Percentiles rank a stretch among this genome's conserved stretches.
These are phyloP conservation scores for Platorchestia sp. DNA, from an alignment of 1,140 invertebrate genomes.

Conservation along the genomic window DNA sequence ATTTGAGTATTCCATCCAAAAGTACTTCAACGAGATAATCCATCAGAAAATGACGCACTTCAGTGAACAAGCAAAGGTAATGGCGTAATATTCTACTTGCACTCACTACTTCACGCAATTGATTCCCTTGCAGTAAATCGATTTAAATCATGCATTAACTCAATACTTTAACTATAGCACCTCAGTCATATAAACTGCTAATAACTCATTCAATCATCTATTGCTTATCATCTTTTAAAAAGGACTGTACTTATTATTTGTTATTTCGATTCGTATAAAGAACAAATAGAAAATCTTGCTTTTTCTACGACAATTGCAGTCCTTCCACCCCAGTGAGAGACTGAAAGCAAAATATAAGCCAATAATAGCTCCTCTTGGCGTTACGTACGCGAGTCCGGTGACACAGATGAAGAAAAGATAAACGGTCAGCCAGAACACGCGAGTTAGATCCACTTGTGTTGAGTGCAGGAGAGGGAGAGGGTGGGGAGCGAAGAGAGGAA, in stretches of 20 bases:
- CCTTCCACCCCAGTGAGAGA: not conserved
- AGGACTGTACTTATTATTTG: too few relatives aligned
- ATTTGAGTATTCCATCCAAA: not conserved
- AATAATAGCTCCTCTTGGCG: not conserved
- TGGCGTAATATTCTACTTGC: too few relatives aligned
- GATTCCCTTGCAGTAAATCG: too few relatives aligned
- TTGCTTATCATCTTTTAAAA: too few relatives aligned
- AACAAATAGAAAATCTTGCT: too few relatives aligned
- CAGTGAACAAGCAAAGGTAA: not conserved
- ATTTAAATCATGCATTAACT: too few relatives aligned
- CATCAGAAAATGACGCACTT: not conserved
- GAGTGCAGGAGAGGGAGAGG: not conserved
- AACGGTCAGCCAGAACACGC: not conserved
- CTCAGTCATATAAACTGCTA: too few relatives aligned
- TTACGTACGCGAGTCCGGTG: not conserved
- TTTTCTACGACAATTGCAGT: too few relatives aligned
- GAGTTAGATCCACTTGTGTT: not conserved
- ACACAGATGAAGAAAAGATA: not conserved
- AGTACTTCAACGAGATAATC: not conserved
- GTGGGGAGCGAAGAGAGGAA: not conserved
- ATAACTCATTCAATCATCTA: too few relatives aligned
- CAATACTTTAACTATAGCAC: too few relatives aligned
- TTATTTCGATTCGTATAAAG: too few relatives aligned
- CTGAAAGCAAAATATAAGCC: not conserved
- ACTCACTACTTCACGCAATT: too few relatives aligned